Conservation (phyloP, 2,113 vertebrate genomes). For the Illadopsis cleaveri region DNA sequence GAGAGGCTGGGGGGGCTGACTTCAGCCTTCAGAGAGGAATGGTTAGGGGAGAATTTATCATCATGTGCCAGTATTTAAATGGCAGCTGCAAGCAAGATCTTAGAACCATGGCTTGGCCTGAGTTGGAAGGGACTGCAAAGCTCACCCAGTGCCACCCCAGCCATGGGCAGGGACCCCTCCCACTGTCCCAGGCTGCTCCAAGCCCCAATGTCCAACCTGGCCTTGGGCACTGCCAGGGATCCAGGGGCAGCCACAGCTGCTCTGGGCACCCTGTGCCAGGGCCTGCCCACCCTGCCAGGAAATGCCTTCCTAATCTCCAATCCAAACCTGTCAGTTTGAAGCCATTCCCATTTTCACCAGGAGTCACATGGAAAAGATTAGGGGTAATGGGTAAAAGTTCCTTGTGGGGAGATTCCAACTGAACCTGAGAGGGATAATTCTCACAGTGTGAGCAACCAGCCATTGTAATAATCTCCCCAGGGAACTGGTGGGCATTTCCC, state of each 20-base stretch:
- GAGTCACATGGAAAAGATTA: background rate
- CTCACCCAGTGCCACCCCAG: fast-evolving
- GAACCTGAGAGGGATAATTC: background rate
- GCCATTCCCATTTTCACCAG: background rate
- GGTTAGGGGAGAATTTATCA: background rate
- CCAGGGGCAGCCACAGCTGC: background rate
- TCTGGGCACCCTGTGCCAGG: background rate
- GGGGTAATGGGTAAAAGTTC: too few species aligned
- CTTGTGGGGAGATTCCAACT: background rate
- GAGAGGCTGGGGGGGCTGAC: background rate
- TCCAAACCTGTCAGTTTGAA: too few species aligned
- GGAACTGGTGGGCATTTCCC: background rate
- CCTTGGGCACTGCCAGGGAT: background rate
- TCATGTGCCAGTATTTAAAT: background rate
- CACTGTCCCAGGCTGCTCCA: background rate
- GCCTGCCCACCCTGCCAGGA: background rate
- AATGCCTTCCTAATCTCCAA: background rate
- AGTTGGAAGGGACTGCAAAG: background rate
- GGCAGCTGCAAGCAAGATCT: background rate
- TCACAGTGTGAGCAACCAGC: background rate
- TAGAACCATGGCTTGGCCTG: background rate
- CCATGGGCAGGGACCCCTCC: background rate
- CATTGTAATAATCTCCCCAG: background rate
- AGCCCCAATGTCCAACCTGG: background rate
- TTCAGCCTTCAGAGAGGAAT: background rate